Evolutionary conservation across 2,888 invertebrate species (phyloP).

Genomic region (Agrochola circellaris): DNA sequence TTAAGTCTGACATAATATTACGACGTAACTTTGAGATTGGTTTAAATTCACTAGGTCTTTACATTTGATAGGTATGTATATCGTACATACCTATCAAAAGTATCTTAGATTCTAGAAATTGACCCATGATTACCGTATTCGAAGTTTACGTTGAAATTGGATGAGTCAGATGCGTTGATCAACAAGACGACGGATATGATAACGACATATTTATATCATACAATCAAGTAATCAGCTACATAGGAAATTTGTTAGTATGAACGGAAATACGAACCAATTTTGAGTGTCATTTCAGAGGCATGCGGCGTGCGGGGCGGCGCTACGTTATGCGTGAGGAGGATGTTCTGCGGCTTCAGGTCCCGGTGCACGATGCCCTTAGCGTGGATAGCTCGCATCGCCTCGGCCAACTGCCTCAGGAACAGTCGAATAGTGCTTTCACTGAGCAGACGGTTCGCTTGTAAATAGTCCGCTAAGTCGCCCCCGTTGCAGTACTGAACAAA

Average conservation of each 20-base stretch:
- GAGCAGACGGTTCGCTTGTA: constrained; percentile 97
- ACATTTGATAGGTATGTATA: constrained; percentile 1
- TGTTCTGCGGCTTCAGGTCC: constrained; percentile 99
- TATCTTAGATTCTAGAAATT: constrained; percentile 5
- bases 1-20: constrained; percentile 7
- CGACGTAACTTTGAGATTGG: constrained; percentile 7
- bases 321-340: constrained; percentile 96
- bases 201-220: constrained; percentile 26
- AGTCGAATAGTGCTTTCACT: constrained; percentile 99
- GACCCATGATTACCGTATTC: constrained; percentile 2
- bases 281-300: constrained; percentile 96
- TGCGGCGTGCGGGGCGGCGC: constrained; percentile 92
- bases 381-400: constrained; percentile 99
- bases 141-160: constrained; percentile 29
- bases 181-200: constrained; percentile 24
- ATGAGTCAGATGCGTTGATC: constrained; percentile 38
- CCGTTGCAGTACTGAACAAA: constrained; percentile 98
- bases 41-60: background rate
- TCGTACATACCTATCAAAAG: too few species aligned
- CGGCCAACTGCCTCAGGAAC: constrained; percentile 98
- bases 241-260: background rate
- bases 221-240: constrained; percentile 1
- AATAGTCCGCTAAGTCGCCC: constrained; percentile 99
- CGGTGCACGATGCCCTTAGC: constrained; percentile 99
- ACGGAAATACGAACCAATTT: constrained; percentile 94